Conservation (phyloP, 2,797 vertebrate genomes). For the Phoeniculus purpureus region DNA sequence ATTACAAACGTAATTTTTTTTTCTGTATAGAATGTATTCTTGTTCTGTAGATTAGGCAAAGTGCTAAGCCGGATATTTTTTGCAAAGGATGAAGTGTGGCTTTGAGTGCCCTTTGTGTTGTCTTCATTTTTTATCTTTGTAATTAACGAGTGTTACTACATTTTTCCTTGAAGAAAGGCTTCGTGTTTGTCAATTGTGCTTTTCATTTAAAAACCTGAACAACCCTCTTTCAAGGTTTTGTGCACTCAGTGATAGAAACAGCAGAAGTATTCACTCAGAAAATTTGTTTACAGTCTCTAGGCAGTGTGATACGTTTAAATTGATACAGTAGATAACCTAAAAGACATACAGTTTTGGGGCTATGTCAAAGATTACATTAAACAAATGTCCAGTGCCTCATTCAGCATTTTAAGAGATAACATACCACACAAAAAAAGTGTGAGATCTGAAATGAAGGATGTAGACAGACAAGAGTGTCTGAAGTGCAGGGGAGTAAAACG, state of each 20-base stretch:
- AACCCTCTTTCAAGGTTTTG: background rate
- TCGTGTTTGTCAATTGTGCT: background rate
- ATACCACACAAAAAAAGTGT: background rate
- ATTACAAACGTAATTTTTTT: background rate
- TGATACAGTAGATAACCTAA: background rate
- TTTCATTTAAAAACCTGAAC: background rate
- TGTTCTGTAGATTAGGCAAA: background rate
- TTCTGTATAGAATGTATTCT: background rate
- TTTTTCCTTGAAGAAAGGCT: background rate
- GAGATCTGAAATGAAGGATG: background rate
- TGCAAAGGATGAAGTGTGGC: background rate
- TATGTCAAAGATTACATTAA: background rate
- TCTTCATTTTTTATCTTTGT: background rate
- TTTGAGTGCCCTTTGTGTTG: background rate
- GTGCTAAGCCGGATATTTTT: background rate
- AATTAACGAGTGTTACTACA: background rate
- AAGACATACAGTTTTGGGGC: background rate
- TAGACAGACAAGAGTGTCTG: background rate
- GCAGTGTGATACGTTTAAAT: background rate
- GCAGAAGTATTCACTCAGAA: background rate
- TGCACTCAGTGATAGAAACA: constrained; percentile 39
- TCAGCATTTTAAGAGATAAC: background rate
- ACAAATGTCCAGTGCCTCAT: background rate
- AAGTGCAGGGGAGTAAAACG: background rate
- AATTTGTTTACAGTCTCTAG: constrained; percentile 13